These are phyloP conservation scores for Pterocles gutturalis DNA, from an alignment of 2,113 vertebrate genomes.

Conservation along the genomic window DNA sequence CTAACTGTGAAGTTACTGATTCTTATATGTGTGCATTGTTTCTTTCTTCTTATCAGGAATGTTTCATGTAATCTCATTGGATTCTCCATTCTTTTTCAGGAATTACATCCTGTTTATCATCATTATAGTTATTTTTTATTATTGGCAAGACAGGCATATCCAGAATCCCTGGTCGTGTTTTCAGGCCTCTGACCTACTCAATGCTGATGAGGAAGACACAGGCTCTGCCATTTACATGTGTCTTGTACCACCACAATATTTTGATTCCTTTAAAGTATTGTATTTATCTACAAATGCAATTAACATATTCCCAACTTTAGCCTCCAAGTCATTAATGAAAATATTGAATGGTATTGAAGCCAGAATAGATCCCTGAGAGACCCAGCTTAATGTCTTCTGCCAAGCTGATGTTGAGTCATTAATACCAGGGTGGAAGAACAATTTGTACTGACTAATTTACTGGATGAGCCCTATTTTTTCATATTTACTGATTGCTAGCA, in stretches of 20 bases:
- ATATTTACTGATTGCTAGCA: constrained; percentile 1
- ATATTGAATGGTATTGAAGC: constrained; percentile 58
- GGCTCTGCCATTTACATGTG: neutral
- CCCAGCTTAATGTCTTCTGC: constrained; percentile 44
- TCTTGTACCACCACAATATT: neutral
- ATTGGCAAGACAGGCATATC: neutral
- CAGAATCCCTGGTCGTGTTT: neutral
- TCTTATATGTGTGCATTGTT: neutral
- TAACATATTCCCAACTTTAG: constrained; percentile 38
- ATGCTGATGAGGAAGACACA: neutral
- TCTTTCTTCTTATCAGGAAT: neutral
- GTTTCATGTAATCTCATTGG: neutral
- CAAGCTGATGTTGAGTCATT: constrained; percentile 66
- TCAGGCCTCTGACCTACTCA: neutral
- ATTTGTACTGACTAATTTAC: constrained; percentile 51
- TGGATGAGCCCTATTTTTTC: constrained; percentile 22
- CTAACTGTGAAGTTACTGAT: neutral
- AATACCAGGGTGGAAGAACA: constrained; percentile 42
- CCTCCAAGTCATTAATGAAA: constrained; percentile 62
- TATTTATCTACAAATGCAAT: constrained; percentile 38
- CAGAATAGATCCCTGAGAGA: constrained; percentile 37
- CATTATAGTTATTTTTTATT: neutral
- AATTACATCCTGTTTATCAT: neutral
- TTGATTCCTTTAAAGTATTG: constrained; percentile 9
- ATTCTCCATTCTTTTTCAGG: neutral